phyloP scores from a whole-genome alignment of 2,888 invertebrate genomes.

The Cheilosia grossa region DNA sequence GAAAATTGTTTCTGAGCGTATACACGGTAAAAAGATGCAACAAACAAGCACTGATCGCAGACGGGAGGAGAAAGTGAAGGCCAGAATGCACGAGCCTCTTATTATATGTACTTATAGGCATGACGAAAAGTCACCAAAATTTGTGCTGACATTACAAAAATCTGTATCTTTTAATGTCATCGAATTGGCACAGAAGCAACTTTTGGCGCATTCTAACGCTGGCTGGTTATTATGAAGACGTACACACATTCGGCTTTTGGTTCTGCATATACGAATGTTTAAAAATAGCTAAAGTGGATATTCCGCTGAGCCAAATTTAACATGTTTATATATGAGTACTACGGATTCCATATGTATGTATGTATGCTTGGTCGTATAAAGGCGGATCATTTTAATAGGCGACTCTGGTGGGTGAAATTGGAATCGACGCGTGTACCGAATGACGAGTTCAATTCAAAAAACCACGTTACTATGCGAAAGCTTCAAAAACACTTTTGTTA shows the following conservation, averaged over 20 bases:
- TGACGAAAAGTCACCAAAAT: constrained; percentile 52
- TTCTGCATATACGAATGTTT: constrained; percentile 17
- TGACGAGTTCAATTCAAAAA: not conserved
- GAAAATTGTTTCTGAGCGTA: not conserved
- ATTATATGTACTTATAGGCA: not conserved
- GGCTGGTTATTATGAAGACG: constrained; percentile 33
- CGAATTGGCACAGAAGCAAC: constrained; percentile 51
- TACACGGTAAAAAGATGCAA: not conserved
- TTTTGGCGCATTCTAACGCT: constrained; percentile 24
- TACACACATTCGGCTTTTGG: not conserved
- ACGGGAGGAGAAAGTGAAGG: not conserved
- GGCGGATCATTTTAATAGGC: not conserved
- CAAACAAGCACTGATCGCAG: not conserved
- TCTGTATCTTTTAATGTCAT: constrained; percentile 55
- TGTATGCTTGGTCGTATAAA: not conserved
- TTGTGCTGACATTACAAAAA: constrained; percentile 25
- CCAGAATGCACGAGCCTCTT: not conserved
- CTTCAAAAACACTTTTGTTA: not conserved
- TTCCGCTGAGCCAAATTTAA: constrained; percentile 38
- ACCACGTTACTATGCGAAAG: not conserved
- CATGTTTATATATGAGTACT: constrained; percentile 16
- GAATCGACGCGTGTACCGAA: not conserved
- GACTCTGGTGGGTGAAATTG: not conserved
- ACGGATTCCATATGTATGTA: not conserved
- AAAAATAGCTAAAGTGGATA: constrained; percentile 32